phyloP scores from a whole-genome alignment of 2,113 vertebrate species.

The Cavia aperea region DNA sequence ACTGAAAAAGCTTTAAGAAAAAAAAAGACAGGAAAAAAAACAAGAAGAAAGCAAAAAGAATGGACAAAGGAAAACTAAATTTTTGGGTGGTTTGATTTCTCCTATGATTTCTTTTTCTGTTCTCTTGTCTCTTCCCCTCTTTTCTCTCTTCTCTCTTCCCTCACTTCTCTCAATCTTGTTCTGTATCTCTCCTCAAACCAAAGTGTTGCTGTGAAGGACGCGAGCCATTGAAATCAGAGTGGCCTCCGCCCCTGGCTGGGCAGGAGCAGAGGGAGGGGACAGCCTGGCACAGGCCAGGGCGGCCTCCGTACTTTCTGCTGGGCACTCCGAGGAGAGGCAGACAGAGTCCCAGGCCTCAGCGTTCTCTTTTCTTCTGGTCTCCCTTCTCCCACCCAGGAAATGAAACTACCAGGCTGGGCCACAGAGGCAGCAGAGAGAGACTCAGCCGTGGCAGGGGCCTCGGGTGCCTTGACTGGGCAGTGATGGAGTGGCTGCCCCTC shows the following conservation, averaged over 20 bases:
- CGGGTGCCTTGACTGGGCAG: slow-evolving; percentile 41
- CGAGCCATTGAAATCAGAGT: slow-evolving; percentile 71
- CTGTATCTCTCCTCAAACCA: slow-evolving; percentile 74
- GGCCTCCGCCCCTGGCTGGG: slow-evolving; percentile 29
- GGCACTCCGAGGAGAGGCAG: slow-evolving; percentile 53
- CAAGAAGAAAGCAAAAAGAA: slow-evolving; percentile 61
- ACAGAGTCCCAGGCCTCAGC: slow-evolving; percentile 45
- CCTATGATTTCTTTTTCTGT: slow-evolving; percentile 43
- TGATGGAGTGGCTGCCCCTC: neutral
- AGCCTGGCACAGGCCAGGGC: neutral
- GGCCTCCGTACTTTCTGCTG: slow-evolving; percentile 1
- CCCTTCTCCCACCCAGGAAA: slow-evolving; percentile 51
- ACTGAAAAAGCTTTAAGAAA: slow-evolving; percentile 71
- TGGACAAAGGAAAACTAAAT: slow-evolving; percentile 57
- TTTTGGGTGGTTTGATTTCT: slow-evolving; percentile 61
- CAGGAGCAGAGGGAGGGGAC: slow-evolving; percentile 38
- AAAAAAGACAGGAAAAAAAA: slow-evolving; percentile 43
- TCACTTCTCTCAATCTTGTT: neutral
- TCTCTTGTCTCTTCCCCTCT: neutral
- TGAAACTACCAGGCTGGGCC: slow-evolving; percentile 49
- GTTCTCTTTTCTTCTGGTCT: slow-evolving; percentile 55
- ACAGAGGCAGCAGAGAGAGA: slow-evolving; percentile 47
- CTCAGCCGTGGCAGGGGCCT: slow-evolving; percentile 27
- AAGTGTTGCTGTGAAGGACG: slow-evolving; percentile 75
- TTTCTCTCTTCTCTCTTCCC: neutral